Conservation (phyloP, 2,888 invertebrate genomes). For the Tholera decimalis region DNA sequence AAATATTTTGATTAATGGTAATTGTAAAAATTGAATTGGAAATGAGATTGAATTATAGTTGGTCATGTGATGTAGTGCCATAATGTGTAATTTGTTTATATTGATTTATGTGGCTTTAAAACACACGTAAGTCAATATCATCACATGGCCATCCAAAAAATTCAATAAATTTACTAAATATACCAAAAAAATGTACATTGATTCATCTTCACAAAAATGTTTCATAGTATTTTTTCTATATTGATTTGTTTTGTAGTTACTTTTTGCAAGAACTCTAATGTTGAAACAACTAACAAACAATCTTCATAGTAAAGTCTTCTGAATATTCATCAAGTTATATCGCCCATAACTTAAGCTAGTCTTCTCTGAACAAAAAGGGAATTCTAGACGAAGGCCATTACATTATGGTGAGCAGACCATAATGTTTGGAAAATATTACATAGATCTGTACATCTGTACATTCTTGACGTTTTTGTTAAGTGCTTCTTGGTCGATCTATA, state of each 20-base stretch:
- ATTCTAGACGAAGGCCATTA: background rate
- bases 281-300: constrained; percentile 11
- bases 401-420: background rate
- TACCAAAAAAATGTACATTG: background rate
- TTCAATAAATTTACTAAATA: background rate
- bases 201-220: constrained; percentile 7
- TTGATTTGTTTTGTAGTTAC: background rate
- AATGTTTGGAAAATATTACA: background rate
- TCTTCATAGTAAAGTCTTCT: constrained; percentile 29
- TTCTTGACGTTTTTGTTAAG: background rate
- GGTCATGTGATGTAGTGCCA: background rate
- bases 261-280: background rate
- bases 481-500: background rate
- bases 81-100: background rate
- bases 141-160: constrained; percentile 4
- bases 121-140: background rate
- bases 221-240: background rate
- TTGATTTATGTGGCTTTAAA: background rate
- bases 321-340: background rate
- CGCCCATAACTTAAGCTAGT: background rate
- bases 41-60: constrained; percentile 2
- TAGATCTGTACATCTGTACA: too few relatives aligned
- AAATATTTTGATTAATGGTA: background rate
- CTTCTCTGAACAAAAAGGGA: background rate
- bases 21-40: fast-evolving